phyloP scores from a whole-genome alignment of 1,140 invertebrate genomes.

The Aricia agestis region DNA sequence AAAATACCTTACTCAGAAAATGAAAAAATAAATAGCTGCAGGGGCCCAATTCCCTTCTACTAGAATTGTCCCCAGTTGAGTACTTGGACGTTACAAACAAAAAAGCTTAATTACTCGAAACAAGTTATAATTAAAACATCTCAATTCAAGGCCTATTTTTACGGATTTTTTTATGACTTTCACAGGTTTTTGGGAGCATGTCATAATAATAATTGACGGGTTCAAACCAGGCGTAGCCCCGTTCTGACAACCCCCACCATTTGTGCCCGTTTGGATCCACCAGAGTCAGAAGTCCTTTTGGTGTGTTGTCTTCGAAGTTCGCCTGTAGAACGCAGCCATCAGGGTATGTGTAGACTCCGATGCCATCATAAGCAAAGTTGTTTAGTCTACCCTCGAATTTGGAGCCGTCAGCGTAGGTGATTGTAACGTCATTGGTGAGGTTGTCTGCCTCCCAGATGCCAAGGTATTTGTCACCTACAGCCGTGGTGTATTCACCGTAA shows the following conservation, averaged over 20 bases:
- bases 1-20: no score
- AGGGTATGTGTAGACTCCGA: conserved; percentile 50
- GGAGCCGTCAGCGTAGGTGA: conserved; percentile 48
- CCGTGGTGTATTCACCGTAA: conserved; percentile 55
- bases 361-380: conserved; percentile 51
- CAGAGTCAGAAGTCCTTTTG: conserved; percentile 30
- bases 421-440: conserved; percentile 38
- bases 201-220: conserved; percentile 44
- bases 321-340: conserved; percentile 38
- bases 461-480: conserved; percentile 58
- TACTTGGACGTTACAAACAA: no score
- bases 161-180: no score
- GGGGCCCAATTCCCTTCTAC: no score
- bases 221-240: conserved; percentile 49
- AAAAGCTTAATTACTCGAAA: no score
- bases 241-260: conserved; percentile 53
- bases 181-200: conserved; percentile 24
- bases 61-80: no score
- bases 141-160: no score
- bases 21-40: no score
- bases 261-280: conserved; percentile 55
- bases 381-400: conserved; percentile 51
- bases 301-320: not conserved
- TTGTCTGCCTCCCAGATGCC: conserved; percentile 56
- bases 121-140: no score